Evolutionary conservation across 2,888 invertebrate genomes (phyloP).

Genomic region (Phortica okadai): DNA sequence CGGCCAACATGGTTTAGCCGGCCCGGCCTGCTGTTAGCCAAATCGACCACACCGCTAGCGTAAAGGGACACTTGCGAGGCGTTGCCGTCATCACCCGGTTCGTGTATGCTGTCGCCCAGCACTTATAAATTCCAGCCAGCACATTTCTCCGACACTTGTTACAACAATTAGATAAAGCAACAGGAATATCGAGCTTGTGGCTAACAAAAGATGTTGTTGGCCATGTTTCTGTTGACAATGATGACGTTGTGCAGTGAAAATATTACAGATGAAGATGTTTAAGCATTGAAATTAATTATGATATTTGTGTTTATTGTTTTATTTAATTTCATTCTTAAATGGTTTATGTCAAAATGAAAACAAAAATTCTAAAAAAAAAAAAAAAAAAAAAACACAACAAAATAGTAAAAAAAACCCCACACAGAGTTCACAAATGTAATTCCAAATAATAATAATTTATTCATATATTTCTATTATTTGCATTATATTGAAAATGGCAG

Average conservation of each 20-base stretch:
- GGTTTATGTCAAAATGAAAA: no score
- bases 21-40: background rate
- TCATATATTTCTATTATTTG: background rate
- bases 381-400: background rate
- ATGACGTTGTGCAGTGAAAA: conserved; percentile 17
- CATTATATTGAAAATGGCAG: background rate
- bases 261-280: conserved; percentile 45
- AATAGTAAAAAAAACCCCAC: background rate
- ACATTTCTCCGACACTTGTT: conserved; percentile 74
- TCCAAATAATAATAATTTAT: background rate
- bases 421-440: background rate
- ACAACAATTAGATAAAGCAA: conserved; percentile 72
- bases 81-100: background rate
- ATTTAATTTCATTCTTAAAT: background rate
- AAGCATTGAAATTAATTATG: conserved; percentile 50
- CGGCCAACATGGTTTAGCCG: no score
- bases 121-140: conserved; percentile 68
- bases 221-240: conserved; percentile 13
- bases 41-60: background rate
- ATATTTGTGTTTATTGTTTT: background rate
- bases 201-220: conserved; percentile 31
- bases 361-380: background rate
- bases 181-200: conserved; percentile 43
- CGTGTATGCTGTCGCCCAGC: conserved; percentile 40
- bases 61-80: background rate